Percentiles rank a stretch among this genome's conserved stretches.
Conservation (phyloP, 2,888 invertebrate species). For the Stenotaenia linearis region DNA sequence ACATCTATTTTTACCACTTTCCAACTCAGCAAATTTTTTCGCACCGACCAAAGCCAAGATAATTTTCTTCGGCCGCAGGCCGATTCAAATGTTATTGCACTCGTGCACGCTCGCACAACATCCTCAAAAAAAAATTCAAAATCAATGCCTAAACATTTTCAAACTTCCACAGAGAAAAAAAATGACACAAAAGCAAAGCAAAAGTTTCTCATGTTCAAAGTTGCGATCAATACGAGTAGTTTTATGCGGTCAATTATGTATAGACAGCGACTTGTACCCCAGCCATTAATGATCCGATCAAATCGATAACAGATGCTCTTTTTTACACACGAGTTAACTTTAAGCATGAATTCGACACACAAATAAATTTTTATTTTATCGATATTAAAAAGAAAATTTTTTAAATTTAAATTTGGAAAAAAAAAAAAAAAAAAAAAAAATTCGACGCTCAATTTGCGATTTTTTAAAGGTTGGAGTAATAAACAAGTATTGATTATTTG, state of each 20-base stretch:
- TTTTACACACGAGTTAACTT: not conserved
- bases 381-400: not conserved
- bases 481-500: conserved; percentile 4
- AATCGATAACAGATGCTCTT: not conserved
- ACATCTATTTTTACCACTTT: not conserved
- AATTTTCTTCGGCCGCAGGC: not conserved
- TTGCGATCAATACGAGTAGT: not conserved
- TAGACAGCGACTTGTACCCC: not conserved
- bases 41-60: not conserved
- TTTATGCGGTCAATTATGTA: not conserved
- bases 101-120: not conserved
- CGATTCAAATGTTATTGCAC: conserved; percentile 2
- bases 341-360: not conserved
- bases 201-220: not conserved
- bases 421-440: too few species aligned
- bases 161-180: not conserved
- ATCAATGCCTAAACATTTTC: too few species aligned
- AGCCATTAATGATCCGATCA: not conserved
- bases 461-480: not conserved
- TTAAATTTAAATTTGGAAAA: not conserved
- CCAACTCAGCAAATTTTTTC: not conserved
- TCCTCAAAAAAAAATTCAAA: not conserved
- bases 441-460: too few species aligned
- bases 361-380: not conserved
- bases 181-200: not conserved